Percentiles rank a stretch among this genome's conserved stretches.
Conservation (phyloP, 2,113 vertebrate genomes). For the Otus sunia region DNA sequence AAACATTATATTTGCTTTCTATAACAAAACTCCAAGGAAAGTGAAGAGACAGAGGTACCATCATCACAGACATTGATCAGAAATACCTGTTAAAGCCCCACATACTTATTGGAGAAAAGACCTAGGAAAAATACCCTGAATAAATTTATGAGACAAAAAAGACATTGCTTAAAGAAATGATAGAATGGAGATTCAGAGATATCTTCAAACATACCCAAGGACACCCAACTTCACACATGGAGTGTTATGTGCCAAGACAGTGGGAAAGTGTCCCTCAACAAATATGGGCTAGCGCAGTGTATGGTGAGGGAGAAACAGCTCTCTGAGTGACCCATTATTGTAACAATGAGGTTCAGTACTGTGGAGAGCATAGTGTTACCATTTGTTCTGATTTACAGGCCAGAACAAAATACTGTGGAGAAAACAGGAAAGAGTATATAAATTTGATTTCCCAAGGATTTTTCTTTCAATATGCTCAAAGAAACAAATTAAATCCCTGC, state of each 20-base stretch:
- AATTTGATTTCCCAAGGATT: neutral
- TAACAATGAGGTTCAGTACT: neutral
- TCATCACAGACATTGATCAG: neutral
- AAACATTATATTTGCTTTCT: neutral
- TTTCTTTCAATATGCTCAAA: neutral
- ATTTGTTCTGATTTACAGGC: neutral
- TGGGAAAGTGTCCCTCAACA: neutral
- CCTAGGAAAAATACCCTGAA: neutral
- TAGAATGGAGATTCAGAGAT: neutral
- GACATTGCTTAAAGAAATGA: neutral
- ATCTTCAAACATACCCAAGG: neutral
- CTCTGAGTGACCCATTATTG: neutral
- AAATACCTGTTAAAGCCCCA: neutral
- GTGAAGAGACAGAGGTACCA: neutral
- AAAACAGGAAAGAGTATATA: neutral
- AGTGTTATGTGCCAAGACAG: neutral
- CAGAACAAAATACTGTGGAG: neutral
- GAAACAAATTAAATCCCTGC: neutral
- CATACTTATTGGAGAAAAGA: neutral
- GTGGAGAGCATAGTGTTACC: neutral
- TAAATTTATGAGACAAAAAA: neutral
- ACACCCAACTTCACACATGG: neutral
- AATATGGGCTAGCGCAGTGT: fast-evolving
- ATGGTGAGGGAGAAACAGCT: neutral
- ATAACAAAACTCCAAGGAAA: neutral